Conservation (phyloP, 2,888 invertebrate genomes). For the Oxyscelio sp. region DNA sequence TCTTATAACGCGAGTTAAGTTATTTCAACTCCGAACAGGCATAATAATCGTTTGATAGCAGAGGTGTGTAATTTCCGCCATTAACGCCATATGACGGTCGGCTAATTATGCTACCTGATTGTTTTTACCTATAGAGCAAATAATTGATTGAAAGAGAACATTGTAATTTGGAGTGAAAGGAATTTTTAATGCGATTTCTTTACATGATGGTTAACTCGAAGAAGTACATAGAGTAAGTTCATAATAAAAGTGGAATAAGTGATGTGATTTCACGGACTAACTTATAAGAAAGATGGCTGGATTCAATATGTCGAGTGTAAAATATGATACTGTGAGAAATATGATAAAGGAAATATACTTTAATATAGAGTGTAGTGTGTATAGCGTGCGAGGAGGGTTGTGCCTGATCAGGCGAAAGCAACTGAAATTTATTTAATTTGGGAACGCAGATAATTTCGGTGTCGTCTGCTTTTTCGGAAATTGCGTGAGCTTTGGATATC, state of each 20-base stretch:
- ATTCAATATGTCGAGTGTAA: slow-evolving; percentile 63
- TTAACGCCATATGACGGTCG: slow-evolving; percentile 65
- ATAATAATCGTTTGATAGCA: slow-evolving; percentile 61
- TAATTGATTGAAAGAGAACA: slow-evolving; percentile 54
- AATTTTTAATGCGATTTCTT: slow-evolving; percentile 30
- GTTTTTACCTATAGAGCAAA: slow-evolving; percentile 60
- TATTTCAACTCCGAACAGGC: slow-evolving; percentile 62
- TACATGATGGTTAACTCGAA: slow-evolving; percentile 8
- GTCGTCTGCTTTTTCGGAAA: too few species aligned
- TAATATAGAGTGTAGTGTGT: slow-evolving; percentile 50
- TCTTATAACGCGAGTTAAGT: slow-evolving; percentile 54
- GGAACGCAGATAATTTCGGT: too few species aligned
- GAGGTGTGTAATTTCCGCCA: slow-evolving; percentile 63
- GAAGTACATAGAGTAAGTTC: background rate
- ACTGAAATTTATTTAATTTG: slow-evolving; percentile 60
- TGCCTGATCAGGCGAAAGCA: slow-evolving; percentile 47
- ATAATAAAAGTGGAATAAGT: slow-evolving; percentile 14
- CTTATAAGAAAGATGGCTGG: slow-evolving; percentile 49
- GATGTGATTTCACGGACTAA: slow-evolving; percentile 49
- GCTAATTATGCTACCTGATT: slow-evolving; percentile 59
- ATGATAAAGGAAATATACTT: slow-evolving; percentile 65
- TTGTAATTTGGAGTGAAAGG: slow-evolving; percentile 37
- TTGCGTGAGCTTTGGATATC: too few species aligned
- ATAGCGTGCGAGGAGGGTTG: slow-evolving; percentile 34
- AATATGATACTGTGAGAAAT: slow-evolving; percentile 59